Conservation (phyloP, 2,888 invertebrate genomes). For the Pseudococcus viburni region DNA sequence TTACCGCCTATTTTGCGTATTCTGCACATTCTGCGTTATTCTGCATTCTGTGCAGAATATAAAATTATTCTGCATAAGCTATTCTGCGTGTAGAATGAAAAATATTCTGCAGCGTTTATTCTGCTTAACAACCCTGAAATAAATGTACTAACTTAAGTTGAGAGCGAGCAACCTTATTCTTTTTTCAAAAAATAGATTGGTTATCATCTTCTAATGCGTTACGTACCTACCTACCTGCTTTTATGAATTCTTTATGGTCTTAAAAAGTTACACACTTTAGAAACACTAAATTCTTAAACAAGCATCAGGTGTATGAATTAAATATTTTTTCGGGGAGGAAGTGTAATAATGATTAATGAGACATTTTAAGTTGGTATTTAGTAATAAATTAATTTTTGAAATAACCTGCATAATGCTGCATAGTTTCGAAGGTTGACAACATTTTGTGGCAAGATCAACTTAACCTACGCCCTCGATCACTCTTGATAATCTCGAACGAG, state of each 20-base stretch:
- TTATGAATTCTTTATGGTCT: slow-evolving; percentile 15
- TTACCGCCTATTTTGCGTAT: no score
- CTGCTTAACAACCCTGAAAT: no score
- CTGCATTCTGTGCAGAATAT: no score
- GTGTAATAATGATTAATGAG: slow-evolving; percentile 47
- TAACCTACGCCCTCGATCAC: slow-evolving; percentile 1
- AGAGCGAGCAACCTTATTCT: no score
- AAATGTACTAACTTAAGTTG: no score
- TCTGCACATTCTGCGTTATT: no score
- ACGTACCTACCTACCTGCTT: not conserved
- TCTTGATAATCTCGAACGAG: not conserved
- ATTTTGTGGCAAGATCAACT: not conserved
- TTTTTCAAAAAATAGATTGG: no score
- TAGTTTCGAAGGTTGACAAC: slow-evolving; percentile 56
- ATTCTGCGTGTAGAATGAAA: no score
- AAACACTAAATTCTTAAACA: slow-evolving; percentile 12
- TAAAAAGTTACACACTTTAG: not conserved
- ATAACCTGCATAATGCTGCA: slow-evolving; percentile 27
- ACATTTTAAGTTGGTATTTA: slow-evolving; percentile 48
- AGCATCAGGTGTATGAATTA: slow-evolving; percentile 29
- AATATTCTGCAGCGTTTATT: no score
- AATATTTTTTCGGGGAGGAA: slow-evolving; percentile 6
- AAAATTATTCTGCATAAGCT: no score
- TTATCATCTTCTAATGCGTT: no score
- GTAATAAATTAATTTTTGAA: slow-evolving; percentile 58